Base-by-base conservation (phyloP, 2,888 invertebrate species). In the Epirrhoe alternata region DNA sequence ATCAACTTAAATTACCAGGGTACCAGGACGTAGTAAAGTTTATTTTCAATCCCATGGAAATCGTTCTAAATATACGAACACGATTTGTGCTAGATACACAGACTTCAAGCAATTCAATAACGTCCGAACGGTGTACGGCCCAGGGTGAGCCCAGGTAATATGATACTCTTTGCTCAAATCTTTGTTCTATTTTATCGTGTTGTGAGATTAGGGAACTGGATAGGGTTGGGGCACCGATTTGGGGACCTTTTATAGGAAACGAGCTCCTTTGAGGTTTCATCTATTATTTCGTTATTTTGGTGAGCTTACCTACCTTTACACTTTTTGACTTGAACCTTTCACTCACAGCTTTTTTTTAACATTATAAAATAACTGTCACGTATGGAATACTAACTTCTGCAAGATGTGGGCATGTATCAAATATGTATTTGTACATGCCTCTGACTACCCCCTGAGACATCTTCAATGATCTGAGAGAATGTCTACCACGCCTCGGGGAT, bases 101-200 rank as follows among this genome's bases (percentile, higher is more conserved):
- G 38, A 42, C 38, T 42, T 2, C 38, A 42, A 12, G 12, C 38
- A 42, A 42, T 42, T 42, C 38, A 42, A 42, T 42, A 42, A 12
- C 38, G 38, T 5, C 38, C 38, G 12, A 42, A 12, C 7, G 47
- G 24, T 55, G 55, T n/a, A n/a, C n/a, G n/a, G n/a, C n/a, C 55
- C 42, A 45, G 12, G 17, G 52, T n/a, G n/a, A n/a, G 52, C 14
- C 53, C 12, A 24, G 50, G 55, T 65, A 67, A 10, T 64, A 45
- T 57, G 66, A 61, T 24, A 6, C 31, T 47, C 49, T 59, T 56
- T 65, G 50, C 52, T 60, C 45, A 35, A 61, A 38, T 57, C 54
- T 59, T 64, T 64, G 54, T 57, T 55, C 16, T 38, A 38, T 66
- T 65, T 56, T 49, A 53, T 53, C 38, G 38, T 61, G 61, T 57